These are phyloP conservation scores for Nycticebus coucang DNA, from an alignment of 2,113 vertebrate genomes.

Conservation along the genomic window DNA sequence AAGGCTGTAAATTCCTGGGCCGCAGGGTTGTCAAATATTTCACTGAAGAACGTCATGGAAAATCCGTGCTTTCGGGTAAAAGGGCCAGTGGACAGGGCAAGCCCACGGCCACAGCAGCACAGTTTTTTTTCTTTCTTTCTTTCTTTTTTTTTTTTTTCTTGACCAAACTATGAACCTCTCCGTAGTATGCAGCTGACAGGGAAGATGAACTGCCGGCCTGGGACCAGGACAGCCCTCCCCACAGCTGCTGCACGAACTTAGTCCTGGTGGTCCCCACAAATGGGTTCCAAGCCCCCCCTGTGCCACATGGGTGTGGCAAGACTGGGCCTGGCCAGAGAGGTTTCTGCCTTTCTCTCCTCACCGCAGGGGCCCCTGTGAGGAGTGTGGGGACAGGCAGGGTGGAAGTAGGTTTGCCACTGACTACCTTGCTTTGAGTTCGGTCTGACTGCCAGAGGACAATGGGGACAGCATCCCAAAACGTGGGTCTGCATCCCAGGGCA, in stretches of 20 bases:
- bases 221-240: not conserved
- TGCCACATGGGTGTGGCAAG: not conserved
- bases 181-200: not conserved
- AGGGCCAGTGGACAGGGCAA: slow-evolving; percentile 73
- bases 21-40: slow-evolving; percentile 90
- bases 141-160: not conserved
- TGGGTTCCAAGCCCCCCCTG: not conserved
- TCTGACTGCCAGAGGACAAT: not conserved
- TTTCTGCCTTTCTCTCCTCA: too few species aligned
- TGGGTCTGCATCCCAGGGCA: fast-evolving
- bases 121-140: not conserved
- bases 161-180: slow-evolving; percentile 76
- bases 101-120: not conserved
- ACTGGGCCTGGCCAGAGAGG: fast-evolving
- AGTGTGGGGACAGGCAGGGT: not conserved
- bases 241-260: not conserved
- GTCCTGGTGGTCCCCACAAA: not conserved
- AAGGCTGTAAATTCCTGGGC: slow-evolving; percentile 89
- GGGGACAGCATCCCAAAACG: not conserved
- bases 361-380: too few species aligned
- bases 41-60: slow-evolving; percentile 93
- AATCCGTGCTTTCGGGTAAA: slow-evolving; percentile 83
- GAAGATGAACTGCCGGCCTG: not conserved
- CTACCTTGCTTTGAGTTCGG: too few species aligned
- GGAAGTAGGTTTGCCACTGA: not conserved